Percentiles rank a stretch among this genome's conserved stretches.
Conservation (phyloP, 2,888 invertebrate genomes). For the Conchocele bisecta region DNA sequence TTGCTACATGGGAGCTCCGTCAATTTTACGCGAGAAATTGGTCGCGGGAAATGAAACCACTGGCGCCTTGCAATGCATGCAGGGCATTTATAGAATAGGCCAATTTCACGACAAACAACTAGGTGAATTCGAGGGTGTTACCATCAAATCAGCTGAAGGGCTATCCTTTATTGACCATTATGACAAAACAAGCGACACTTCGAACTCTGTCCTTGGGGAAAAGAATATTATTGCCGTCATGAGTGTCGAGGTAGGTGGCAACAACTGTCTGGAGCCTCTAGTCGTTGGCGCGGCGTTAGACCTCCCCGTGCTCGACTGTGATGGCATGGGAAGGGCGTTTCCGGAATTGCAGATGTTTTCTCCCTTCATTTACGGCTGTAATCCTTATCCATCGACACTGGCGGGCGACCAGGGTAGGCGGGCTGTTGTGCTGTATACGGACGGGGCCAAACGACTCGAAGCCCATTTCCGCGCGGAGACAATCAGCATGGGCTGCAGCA, state of each 20-base stretch:
- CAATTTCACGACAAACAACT: constrained; percentile 59
- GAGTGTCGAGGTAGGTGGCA: constrained; percentile 77
- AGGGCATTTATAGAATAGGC: constrained; percentile 60
- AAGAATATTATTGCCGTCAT: constrained; percentile 65
- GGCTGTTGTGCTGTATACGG: constrained; percentile 66
- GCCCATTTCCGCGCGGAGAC: constrained; percentile 71
- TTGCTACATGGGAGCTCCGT: constrained; percentile 76
- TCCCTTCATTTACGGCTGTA: constrained; percentile 71
- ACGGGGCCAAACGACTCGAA: constrained; percentile 69
- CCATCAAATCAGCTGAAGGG: constrained; percentile 54
- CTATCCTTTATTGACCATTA: constrained; percentile 67
- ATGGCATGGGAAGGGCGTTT: constrained; percentile 80
- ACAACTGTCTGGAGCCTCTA: constrained; percentile 76
- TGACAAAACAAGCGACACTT: constrained; percentile 1
- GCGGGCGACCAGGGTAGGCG: constrained; percentile 69
- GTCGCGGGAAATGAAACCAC: constrained; percentile 62
- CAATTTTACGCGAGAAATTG: constrained; percentile 71
- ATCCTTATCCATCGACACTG: constrained; percentile 68
- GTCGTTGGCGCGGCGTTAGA: constrained; percentile 68
- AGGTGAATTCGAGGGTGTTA: constrained; percentile 42
- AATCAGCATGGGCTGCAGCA: constrained; percentile 74
- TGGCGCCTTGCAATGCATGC: constrained; percentile 62
- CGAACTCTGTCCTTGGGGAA: constrained; percentile 1
- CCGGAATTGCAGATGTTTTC: constrained; percentile 77
- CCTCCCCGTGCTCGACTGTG: constrained; percentile 76